Conservation (phyloP, 2,113 vertebrate genomes). For the Gallinago jamesoni region DNA sequence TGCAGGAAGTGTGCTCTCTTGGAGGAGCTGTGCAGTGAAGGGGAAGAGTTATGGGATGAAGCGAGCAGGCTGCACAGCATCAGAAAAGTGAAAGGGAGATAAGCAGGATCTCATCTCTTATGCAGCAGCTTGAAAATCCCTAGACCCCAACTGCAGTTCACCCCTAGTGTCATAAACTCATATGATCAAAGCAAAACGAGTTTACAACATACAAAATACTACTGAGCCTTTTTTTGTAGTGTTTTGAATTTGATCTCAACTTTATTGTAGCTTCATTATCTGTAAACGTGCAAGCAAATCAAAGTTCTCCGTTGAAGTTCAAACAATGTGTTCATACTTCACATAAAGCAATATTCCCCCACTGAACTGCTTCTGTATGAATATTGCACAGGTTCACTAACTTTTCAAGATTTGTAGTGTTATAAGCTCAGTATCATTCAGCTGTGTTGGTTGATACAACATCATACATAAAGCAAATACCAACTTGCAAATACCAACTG, state of each 20-base stretch:
- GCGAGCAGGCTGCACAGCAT: background rate
- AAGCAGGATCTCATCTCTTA: background rate
- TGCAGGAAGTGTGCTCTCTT: background rate
- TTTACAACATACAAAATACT: background rate
- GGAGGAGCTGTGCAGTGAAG: background rate
- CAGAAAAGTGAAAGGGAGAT: background rate
- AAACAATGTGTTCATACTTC: background rate
- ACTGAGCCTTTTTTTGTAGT: background rate
- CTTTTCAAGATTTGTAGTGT: background rate
- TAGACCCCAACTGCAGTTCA: background rate
- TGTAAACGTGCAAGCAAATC: background rate
- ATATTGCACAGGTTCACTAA: background rate
- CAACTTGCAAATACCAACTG: background rate
- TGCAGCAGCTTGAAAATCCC: background rate
- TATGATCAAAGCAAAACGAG: background rate
- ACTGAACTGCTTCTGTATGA: background rate
- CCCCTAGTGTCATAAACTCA: background rate
- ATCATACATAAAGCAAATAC: background rate
- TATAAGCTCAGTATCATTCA: background rate
- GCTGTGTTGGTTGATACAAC: background rate
- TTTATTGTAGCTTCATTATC: slow-evolving; percentile 1
- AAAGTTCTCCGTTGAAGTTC: background rate
- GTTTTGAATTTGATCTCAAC: background rate
- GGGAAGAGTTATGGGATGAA: background rate
- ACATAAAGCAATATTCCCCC: background rate